These are phyloP conservation scores for Rhynchonycteris naso DNA, from an alignment of 2,797 vertebrate species.

Conservation along the genomic window DNA sequence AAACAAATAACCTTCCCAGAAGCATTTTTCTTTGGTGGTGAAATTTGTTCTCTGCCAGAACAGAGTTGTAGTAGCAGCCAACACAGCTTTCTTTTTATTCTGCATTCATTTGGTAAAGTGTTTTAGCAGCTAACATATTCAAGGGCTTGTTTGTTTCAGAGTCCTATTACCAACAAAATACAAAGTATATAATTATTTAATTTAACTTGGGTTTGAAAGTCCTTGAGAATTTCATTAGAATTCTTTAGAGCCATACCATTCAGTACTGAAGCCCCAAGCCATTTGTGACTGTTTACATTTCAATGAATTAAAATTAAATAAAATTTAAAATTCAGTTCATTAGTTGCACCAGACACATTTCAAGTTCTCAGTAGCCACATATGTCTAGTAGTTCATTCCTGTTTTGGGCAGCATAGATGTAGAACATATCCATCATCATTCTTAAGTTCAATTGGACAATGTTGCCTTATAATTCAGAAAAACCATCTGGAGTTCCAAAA, in stretches of 20 bases:
- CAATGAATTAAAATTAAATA: constrained; percentile 59
- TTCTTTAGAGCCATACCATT: not conserved
- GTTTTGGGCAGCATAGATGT: not conserved
- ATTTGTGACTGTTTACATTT: not conserved
- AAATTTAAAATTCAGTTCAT: constrained; percentile 3
- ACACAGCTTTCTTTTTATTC: not conserved
- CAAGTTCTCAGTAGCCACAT: not conserved
- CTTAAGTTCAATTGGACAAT: not conserved
- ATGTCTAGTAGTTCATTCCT: not conserved
- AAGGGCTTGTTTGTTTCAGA: not conserved
- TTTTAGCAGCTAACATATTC: not conserved
- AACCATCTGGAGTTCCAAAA: not conserved
- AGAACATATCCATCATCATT: not conserved
- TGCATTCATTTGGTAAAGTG: not conserved
- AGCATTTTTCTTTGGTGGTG: not conserved
- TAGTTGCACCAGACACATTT: not conserved
- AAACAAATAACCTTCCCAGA: not conserved
- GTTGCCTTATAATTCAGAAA: not conserved
- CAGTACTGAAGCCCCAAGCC: not conserved
- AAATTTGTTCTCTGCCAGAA: not conserved
- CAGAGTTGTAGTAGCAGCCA: not conserved
- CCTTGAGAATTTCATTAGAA: constrained; percentile 1
- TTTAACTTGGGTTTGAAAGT: constrained; percentile 2
- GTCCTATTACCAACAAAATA: not conserved
- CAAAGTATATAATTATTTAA: not conserved